phyloP scores from a whole-genome alignment of 2,113 vertebrate genomes.

The Hassar affinis region DNA sequence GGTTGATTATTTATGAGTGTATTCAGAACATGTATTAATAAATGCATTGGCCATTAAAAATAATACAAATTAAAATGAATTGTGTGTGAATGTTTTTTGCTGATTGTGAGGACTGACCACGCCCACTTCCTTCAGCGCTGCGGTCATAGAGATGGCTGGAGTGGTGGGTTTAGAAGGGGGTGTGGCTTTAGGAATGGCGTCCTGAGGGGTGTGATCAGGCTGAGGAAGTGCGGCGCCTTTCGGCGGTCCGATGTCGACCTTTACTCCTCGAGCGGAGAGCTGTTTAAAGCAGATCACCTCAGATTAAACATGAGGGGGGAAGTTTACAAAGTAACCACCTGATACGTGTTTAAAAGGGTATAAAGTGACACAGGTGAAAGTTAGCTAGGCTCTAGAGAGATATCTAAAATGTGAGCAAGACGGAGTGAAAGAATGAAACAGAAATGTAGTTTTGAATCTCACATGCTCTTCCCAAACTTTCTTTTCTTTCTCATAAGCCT shows the following conservation, averaged over 20 bases:
- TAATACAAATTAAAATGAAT: neutral
- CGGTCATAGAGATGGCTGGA: constrained; percentile 88
- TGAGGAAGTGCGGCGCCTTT: constrained; percentile 55
- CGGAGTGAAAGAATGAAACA: neutral
- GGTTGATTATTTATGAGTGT: neutral
- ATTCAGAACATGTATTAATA: neutral
- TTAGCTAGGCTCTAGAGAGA: neutral
- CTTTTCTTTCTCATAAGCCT: constrained; percentile 89
- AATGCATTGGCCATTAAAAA: too few species aligned
- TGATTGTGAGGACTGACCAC: constrained; percentile 75
- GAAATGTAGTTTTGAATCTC: constrained; percentile 54
- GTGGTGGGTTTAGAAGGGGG: constrained; percentile 62
- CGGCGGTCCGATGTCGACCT: constrained; percentile 63
- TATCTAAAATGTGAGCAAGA: neutral
- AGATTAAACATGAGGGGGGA: neutral
- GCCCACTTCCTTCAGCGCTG: constrained; percentile 90
- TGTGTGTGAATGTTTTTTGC: neutral
- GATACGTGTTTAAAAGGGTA: neutral
- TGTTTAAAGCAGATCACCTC: constrained; percentile 58
- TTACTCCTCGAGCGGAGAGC: constrained; percentile 80
- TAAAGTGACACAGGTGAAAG: neutral
- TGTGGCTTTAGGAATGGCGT: constrained; percentile 67
- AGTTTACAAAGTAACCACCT: too few species aligned
- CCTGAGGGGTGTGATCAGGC: constrained; percentile 63
- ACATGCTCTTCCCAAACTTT: constrained; percentile 94